A percentile compares a stretch with the other conserved stretches of the same genome.
Evolutionary conservation across 2,797 vertebrate species (phyloP).

Genomic region (Gymnoscopelus braueri): DNA sequence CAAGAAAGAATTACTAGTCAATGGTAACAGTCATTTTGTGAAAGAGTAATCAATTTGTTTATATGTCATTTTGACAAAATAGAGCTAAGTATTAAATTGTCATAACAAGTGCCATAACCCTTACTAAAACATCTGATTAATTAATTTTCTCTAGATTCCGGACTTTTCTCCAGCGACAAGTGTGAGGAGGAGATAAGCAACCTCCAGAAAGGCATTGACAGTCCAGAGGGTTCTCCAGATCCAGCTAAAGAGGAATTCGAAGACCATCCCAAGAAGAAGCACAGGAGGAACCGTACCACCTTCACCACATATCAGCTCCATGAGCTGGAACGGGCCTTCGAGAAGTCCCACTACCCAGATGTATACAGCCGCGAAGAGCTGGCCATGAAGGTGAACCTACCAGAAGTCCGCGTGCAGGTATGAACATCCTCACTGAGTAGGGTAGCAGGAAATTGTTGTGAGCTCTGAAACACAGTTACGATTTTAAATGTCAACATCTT

Average conservation of each 20-base stretch:
- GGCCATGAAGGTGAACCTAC: slow-evolving; percentile 93
- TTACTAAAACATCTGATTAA: too few species aligned
- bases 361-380: slow-evolving; percentile 92
- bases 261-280: slow-evolving; percentile 89
- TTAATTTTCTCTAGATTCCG: slow-evolving; percentile 64
- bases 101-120: too few species aligned
- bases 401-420: slow-evolving; percentile 94
- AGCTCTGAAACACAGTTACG: too few species aligned
- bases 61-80: neutral
- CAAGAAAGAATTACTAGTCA: neutral
- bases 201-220: slow-evolving; percentile 71
- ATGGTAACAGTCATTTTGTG: neutral
- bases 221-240: slow-evolving; percentile 76
- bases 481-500: too few species aligned
- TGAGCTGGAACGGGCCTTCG: slow-evolving; percentile 91
- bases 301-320: slow-evolving; percentile 95
- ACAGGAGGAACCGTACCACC: slow-evolving; percentile 90
- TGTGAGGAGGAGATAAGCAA: slow-evolving; percentile 81
- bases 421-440: slow-evolving; percentile 4
- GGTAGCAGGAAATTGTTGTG: too few species aligned
- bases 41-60: neutral
- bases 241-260: slow-evolving; percentile 83
- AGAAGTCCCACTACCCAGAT: slow-evolving; percentile 93
- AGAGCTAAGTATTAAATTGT: too few species aligned
- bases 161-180: slow-evolving; percentile 85